Evolutionary conservation across 2,113 vertebrate species (phyloP).

Genomic region (Octodon degus): DNA sequence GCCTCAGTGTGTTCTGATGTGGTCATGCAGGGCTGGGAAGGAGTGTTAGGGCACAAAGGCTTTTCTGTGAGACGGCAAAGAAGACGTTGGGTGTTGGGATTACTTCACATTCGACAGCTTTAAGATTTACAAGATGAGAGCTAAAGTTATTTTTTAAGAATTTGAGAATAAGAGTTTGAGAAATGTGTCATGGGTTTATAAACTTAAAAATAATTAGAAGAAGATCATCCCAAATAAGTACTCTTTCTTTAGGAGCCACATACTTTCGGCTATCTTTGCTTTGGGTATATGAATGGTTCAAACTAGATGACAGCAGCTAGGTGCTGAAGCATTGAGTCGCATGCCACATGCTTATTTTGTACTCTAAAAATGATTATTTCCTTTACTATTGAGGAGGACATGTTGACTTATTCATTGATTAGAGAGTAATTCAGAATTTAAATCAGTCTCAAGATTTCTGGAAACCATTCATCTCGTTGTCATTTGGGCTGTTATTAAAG

Average conservation of each 20-base stretch:
- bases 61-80: background rate
- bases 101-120: background rate
- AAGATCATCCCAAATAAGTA: background rate
- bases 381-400: background rate
- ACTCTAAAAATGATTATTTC: background rate
- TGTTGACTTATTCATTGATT: conserved; percentile 24
- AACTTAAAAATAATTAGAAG: background rate
- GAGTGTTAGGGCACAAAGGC: accelerated
- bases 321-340: conserved; percentile 42
- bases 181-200: background rate
- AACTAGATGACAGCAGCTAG: background rate
- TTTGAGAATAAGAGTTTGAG: background rate
- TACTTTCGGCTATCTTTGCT: background rate
- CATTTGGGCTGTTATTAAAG: conserved; percentile 53
- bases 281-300: conserved; percentile 7
- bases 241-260: background rate
- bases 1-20: background rate
- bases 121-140: background rate
- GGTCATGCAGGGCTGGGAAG: background rate
- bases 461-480: conserved; percentile 51
- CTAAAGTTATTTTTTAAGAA: background rate
- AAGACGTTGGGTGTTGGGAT: background rate
- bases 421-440: conserved; percentile 48
- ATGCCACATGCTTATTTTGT: background rate
- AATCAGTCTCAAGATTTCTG: conserved; percentile 52